Conservation (phyloP, 2,113 vertebrate genomes). For the Sander vitreus region DNA sequence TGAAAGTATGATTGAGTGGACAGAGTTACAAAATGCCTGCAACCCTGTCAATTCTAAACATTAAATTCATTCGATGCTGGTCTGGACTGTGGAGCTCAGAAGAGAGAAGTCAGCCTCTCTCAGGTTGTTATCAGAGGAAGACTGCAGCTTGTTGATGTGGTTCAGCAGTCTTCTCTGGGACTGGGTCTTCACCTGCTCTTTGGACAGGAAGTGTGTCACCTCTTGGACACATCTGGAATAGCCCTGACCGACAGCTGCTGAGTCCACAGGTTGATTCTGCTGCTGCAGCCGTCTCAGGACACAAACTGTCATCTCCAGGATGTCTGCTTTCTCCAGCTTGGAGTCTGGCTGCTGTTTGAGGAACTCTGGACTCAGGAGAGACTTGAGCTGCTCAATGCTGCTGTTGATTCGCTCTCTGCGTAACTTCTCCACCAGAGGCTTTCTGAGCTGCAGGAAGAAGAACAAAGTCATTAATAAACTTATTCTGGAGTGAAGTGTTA, state of each 20-base stretch:
- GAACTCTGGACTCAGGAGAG: conserved; percentile 70
- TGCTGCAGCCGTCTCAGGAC: conserved; percentile 61
- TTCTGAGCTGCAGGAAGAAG: conserved; percentile 57
- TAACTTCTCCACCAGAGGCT: conserved; percentile 71
- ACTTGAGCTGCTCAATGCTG: conserved; percentile 73
- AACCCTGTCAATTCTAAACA: no score
- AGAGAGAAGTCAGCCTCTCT: conserved; percentile 45
- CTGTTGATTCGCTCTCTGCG: conserved; percentile 76
- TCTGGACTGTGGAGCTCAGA: conserved; percentile 54
- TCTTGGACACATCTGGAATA: conserved; percentile 7
- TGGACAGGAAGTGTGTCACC: conserved; percentile 1
- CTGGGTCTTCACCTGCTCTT: not conserved
- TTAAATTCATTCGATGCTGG: conserved; percentile 2
- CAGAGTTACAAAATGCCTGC: no score
- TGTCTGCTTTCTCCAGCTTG: conserved; percentile 79
- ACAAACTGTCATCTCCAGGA: conserved; percentile 74
- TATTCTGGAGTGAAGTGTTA: no score
- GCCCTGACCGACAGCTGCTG: not conserved
- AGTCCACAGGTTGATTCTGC: conserved; percentile 6
- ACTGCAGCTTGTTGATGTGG: conserved; percentile 58
- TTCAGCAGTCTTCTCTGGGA: conserved; percentile 42
- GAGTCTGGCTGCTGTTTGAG: conserved; percentile 69
- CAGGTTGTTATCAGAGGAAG: conserved; percentile 38
- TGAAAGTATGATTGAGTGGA: no score
- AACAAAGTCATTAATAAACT: not conserved